Evolutionary conservation across 2,888 invertebrate species (phyloP), one percentile per base, ranked within the genome.

Genomic region (Nineta flava): DNA sequence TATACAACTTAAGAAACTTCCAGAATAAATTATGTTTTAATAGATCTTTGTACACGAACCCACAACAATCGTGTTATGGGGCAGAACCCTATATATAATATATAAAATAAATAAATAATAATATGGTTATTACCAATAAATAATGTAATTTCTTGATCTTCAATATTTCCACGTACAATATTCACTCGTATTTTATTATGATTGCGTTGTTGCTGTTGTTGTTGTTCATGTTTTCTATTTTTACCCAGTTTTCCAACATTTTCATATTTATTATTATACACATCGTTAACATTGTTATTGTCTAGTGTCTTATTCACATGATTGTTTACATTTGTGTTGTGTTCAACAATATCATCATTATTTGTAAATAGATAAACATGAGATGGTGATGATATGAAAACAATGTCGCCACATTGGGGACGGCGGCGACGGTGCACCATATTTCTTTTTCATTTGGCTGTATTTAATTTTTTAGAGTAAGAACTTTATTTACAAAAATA

Each of bases 401-500:
- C 77, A 66, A 72, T 71, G 62, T 77, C 78, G 59, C 75, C 77
- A 57, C 74, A 72, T 61, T 75, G 72, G 60, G 73, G 67, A 57
- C 76, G 69, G 50, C 71, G 72, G 53, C 70, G 70, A 63, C 38
- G 38, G 38, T 38, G 38, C 38, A 38, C 38, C 38, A 38, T 38
- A 13, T 13, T 38, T 38, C 6, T 7, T 26, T 26, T 26, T 26
- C 26, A 26, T 26, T 26, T 26, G 26, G 26, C 4, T 38, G n/a
- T 15, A 38, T 38, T 38, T 38, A 3, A 38, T 13, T 38, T 38
- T 38, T 38, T n/a, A 9, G 7, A 38, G 5, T 38, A 13, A 9
- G 32, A 32, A 35, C 6, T 35, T 19, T 26, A 26, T 26, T 26
- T 26, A 3, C 1, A 5, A 26, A 7, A 26, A 26, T 26, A 26